These are phyloP conservation scores for Bovichtus variegatus DNA, from an alignment of 2,797 vertebrate species.

Conservation along the genomic window DNA sequence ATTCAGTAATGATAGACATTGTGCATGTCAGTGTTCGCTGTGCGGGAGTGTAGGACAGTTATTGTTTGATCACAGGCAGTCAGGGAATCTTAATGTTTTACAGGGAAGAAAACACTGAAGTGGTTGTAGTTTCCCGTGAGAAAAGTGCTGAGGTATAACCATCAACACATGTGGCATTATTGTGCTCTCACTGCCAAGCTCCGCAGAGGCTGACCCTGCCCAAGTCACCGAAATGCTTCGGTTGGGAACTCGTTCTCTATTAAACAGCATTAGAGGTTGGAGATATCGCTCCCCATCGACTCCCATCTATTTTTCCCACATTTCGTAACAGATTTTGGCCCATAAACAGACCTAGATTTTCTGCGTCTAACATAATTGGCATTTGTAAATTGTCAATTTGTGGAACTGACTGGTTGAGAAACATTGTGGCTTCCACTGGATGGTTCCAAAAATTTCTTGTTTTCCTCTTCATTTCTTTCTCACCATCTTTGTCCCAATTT, in stretches of 20 bases:
- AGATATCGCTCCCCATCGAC: slow-evolving; percentile 16
- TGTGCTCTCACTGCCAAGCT: slow-evolving; percentile 33
- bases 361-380: slow-evolving; percentile 34
- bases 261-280: slow-evolving; percentile 32
- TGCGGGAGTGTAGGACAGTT: slow-evolving; percentile 10
- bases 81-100: slow-evolving; percentile 16
- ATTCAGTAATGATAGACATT: slow-evolving; percentile 13
- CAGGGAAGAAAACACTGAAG: slow-evolving; percentile 16
- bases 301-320: slow-evolving; percentile 26
- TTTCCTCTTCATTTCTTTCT: slow-evolving; percentile 18
- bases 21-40: slow-evolving; percentile 4
- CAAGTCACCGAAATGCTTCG: slow-evolving; percentile 26
- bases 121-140: slow-evolving; percentile 59
- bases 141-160: slow-evolving; percentile 59
- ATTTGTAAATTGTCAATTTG: slow-evolving; percentile 45
- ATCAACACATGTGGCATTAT: slow-evolving; percentile 55
- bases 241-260: slow-evolving; percentile 30
- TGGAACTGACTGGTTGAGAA: slow-evolving; percentile 55
- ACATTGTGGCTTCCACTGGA: slow-evolving; percentile 32
- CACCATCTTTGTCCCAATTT: background rate
- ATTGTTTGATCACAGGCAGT: slow-evolving; percentile 35
- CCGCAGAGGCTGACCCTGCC: slow-evolving; percentile 34
- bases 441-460: slow-evolving; percentile 33
- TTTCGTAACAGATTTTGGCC: slow-evolving; percentile 28
- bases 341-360: slow-evolving; percentile 33